phyloP scores from a whole-genome alignment of 1,140 invertebrate species.

The Drosophila obscura region DNA sequence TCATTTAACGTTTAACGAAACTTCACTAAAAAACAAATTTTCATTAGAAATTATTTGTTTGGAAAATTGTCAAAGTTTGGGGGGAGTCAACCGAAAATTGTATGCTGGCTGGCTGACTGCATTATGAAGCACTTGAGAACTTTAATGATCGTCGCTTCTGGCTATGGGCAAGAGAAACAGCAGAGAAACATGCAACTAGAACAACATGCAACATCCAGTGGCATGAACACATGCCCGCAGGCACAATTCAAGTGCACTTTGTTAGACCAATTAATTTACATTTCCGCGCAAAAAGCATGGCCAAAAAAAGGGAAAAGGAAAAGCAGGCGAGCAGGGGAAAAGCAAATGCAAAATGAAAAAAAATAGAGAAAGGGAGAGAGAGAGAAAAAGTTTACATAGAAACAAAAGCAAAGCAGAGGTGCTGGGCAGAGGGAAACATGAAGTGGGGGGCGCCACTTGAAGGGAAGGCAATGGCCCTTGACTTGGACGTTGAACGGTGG shows the following conservation, averaged over 20 bases:
- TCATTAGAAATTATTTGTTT: slow-evolving; percentile 43
- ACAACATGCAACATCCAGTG: slow-evolving; percentile 18
- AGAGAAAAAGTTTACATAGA: slow-evolving; percentile 64
- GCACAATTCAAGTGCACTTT: slow-evolving; percentile 76
- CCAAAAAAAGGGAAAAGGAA: slow-evolving; percentile 43
- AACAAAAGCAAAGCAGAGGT: slow-evolving; percentile 36
- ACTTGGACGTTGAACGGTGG: slow-evolving; percentile 51
- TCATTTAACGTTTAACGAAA: too few species aligned
- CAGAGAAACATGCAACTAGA: slow-evolving; percentile 50
- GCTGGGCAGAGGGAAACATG: slow-evolving; percentile 1
- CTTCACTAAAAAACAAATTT: slow-evolving; percentile 2
- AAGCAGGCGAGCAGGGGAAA: slow-evolving; percentile 13
- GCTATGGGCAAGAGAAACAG: slow-evolving; percentile 19
- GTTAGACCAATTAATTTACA: slow-evolving; percentile 83
- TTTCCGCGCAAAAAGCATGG: slow-evolving; percentile 73
- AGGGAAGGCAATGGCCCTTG: slow-evolving; percentile 62
- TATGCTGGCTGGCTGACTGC: slow-evolving; percentile 20
- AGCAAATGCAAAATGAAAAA: slow-evolving; percentile 20
- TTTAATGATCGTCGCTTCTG: slow-evolving; percentile 45
- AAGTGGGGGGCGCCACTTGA: slow-evolving; percentile 53
- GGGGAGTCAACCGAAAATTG: neutral
- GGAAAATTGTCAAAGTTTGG: slow-evolving; percentile 27
- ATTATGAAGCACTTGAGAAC: slow-evolving; percentile 40
- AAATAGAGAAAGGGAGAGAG: neutral
- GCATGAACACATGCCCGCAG: slow-evolving; percentile 42